Conservation (phyloP, 2,888 invertebrate species). For the Capitulum mitella region DNA sequence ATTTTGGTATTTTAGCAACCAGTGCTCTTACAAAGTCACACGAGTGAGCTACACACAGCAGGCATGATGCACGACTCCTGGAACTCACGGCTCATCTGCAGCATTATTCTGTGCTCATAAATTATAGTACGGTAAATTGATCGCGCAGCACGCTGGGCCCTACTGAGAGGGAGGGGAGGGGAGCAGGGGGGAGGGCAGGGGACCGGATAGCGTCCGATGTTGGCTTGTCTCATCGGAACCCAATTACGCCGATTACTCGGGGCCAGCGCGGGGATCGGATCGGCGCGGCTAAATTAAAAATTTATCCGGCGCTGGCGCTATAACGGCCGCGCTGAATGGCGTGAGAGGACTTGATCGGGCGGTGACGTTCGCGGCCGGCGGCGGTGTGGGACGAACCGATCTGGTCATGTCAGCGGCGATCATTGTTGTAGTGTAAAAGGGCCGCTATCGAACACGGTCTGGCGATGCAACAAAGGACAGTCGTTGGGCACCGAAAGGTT, state of each 20-base stretch:
- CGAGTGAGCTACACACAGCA: neutral
- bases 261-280: neutral
- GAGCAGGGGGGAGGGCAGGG: neutral
- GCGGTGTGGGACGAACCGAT: too few relatives aligned
- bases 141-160: neutral
- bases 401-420: too few relatives aligned
- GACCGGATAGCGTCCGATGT: neutral
- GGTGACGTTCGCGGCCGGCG: too few relatives aligned
- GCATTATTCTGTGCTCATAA: neutral
- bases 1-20: too few relatives aligned
- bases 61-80: neutral
- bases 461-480: too few relatives aligned
- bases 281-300: slow-evolving; percentile 9
- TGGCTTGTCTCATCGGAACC: slow-evolving; percentile 16
- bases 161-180: neutral
- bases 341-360: neutral
- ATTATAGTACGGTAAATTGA: slow-evolving; percentile 22
- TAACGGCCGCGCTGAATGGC: neutral
- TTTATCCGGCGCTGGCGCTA: neutral
- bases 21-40: neutral
- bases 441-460: too few relatives aligned
- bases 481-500: too few relatives aligned
- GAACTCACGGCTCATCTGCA: slow-evolving; percentile 8
- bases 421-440: too few relatives aligned
- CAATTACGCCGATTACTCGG: slow-evolving; percentile 3